Conservation (phyloP, 1,140 invertebrate genomes). For the Rhynchophorus ferrugineus region DNA sequence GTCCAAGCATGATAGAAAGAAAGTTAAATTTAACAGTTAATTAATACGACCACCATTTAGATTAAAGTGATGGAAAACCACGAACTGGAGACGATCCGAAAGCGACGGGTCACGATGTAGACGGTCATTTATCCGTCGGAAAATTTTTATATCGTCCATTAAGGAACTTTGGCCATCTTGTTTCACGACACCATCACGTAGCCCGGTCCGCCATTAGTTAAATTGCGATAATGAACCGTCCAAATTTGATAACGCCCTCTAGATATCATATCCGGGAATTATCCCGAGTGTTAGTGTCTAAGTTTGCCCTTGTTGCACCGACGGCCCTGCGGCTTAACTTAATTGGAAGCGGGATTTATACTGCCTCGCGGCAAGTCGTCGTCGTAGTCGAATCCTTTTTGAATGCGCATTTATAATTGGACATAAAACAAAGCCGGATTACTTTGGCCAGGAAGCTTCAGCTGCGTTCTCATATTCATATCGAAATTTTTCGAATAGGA, state of each 20-base stretch:
- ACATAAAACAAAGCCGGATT: conserved; percentile 3
- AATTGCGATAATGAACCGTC: conserved; percentile 37
- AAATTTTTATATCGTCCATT: too few relatives aligned
- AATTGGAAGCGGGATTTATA: conserved; percentile 31
- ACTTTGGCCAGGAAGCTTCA: not conserved
- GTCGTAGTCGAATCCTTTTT: not conserved
- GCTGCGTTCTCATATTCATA: not conserved
- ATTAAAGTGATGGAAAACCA: too few relatives aligned
- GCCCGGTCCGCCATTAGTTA: conserved; percentile 35
- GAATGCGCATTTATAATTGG: conserved; percentile 13
- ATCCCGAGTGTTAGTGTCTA: conserved; percentile 29
- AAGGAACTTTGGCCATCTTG: too few relatives aligned
- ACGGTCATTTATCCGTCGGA: too few relatives aligned
- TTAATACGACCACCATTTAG: too few relatives aligned
- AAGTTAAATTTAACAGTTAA: too few relatives aligned
- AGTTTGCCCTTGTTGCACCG: too few relatives aligned
- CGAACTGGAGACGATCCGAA: too few relatives aligned
- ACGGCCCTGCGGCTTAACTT: conserved; percentile 23
- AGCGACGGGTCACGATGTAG: too few relatives aligned
- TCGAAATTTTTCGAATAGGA: not conserved
- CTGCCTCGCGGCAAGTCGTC: conserved; percentile 18
- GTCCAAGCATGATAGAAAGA: too few relatives aligned
- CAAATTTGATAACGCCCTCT: conserved; percentile 33
- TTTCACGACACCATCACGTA: too few relatives aligned
- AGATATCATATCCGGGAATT: conserved; percentile 35